Percentiles rank a stretch among this genome's conserved stretches.
These are phyloP conservation scores for Rhinoderma darwinii DNA, from an alignment of 2,113 vertebrate species.

Conservation along the genomic window DNA sequence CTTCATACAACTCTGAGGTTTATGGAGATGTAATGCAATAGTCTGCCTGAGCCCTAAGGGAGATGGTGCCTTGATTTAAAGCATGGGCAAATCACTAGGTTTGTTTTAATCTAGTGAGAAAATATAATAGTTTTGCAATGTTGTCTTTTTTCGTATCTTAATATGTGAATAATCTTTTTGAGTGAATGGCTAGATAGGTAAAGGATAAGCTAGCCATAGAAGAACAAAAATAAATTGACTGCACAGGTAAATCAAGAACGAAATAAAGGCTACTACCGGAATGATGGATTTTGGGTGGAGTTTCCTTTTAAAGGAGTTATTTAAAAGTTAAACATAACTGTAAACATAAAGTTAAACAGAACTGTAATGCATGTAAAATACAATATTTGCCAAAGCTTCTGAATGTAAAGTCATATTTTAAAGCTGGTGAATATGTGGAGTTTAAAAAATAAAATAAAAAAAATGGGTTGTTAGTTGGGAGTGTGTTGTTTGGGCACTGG, in stretches of 20 bases:
- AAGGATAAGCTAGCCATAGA: not conserved
- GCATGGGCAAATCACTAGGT: too few relatives aligned
- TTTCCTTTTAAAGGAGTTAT: not conserved
- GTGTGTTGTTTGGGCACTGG: not conserved
- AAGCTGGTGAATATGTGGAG: not conserved
- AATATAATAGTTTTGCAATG: too few relatives aligned
- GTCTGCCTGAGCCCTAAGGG: too few relatives aligned
- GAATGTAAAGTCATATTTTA: not conserved
- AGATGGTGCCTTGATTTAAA: too few relatives aligned
- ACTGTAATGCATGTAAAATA: not conserved
- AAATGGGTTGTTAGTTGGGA: not conserved
- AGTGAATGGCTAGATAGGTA: not conserved
- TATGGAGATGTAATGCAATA: too few relatives aligned
- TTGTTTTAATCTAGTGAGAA: too few relatives aligned
- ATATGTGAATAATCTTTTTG: not conserved
- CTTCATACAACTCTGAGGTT: too few relatives aligned
- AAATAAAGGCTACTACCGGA: not conserved
- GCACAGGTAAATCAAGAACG: not conserved
- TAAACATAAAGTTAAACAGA: not conserved
- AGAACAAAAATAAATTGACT: not conserved
- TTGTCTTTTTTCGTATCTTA: too few relatives aligned
- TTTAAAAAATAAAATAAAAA: too few relatives aligned
- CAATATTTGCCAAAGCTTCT: not conserved
- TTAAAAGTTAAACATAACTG: not conserved
- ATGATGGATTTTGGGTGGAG: not conserved